Base-by-base conservation (phyloP, 1,140 invertebrate species). In the Zaprionus gabonicus region DNA sequence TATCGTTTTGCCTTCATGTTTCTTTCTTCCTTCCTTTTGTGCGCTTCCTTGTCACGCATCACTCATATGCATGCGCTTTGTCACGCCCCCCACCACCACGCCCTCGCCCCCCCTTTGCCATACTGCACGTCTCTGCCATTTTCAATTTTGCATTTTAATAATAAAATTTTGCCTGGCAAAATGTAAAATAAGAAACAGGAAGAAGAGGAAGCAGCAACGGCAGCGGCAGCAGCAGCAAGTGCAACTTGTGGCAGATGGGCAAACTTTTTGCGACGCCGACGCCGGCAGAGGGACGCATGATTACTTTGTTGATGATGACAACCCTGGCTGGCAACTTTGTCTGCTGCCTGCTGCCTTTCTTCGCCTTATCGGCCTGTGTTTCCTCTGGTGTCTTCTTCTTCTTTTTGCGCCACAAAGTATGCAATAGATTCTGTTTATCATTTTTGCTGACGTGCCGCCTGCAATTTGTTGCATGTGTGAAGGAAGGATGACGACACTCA, bases 131-230 rank as follows among this genome's bases (percentile, higher is more conserved):
- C 82, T 70, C 77, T 81, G 73, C 85, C 81, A 79, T 84, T 88
- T 88, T 88, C 84, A 88, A 88, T 88, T 88, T 88, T 88, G 84
- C 84, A 88, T 88, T 88, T 88, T 88, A 88, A 88, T 88, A 88
- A 90, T 88, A 88, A 84, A 88, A 88, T 88, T 90, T 84, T 90
- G 84, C 75, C 75, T 36, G 34, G 68, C 55, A 67, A 55, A 79
- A 73, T 68, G 73, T 60, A 87, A 73, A 82, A 75, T 76, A 44
- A 31, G 56, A 72, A 78, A 70, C 41, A 74, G 27, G 36, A 55
- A 63, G 34, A 58, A 31, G 51, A 20, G 38, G 28, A 46, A 57
- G 53, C 53, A 69, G 51, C 59, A 58, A 28, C 23, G 1, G 2
- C 59, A 58, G 34, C 23, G 1, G 2, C 59, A 53, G 34, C 67